These are phyloP conservation scores for Nebria salina DNA, from an alignment of 2,888 invertebrate species.

Conservation along the genomic window DNA sequence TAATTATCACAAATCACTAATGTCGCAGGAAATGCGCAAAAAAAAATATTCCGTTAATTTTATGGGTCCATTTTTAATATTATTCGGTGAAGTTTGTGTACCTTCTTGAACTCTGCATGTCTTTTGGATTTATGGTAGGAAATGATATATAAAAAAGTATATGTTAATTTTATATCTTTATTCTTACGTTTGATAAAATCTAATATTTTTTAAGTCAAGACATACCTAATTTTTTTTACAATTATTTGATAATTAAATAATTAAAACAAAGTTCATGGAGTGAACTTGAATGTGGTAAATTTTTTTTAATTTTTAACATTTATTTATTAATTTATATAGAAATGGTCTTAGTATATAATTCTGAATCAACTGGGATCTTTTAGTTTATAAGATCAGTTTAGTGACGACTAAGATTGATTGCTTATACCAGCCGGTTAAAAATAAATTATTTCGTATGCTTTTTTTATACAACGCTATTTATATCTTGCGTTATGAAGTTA, in stretches of 20 bases:
- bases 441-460: neutral
- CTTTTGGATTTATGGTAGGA: constrained; percentile 32
- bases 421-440: neutral
- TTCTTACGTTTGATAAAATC: constrained; percentile 5
- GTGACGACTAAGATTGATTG: neutral
- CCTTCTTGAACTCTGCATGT: neutral
- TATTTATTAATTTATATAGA: too few relatives aligned
- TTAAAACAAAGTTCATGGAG: too few relatives aligned
- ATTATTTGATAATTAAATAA: too few relatives aligned
- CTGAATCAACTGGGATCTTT: too few relatives aligned
- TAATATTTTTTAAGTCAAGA: neutral
- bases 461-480: neutral
- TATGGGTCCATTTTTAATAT: constrained; percentile 26
- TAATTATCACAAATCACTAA: constrained; percentile 41
- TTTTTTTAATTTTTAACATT: too few relatives aligned
- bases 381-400: too few relatives aligned
- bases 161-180: constrained; percentile 37
- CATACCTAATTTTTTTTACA: neutral
- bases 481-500: neutral
- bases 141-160: constrained; percentile 23
- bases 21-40: constrained; percentile 33
- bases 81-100: constrained; percentile 1
- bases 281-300: too few relatives aligned
- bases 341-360: too few relatives aligned
- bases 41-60: constrained; percentile 30